Evolutionary conservation across 2,113 vertebrate genomes (phyloP).

Genomic region (Scopus umbretta): DNA sequence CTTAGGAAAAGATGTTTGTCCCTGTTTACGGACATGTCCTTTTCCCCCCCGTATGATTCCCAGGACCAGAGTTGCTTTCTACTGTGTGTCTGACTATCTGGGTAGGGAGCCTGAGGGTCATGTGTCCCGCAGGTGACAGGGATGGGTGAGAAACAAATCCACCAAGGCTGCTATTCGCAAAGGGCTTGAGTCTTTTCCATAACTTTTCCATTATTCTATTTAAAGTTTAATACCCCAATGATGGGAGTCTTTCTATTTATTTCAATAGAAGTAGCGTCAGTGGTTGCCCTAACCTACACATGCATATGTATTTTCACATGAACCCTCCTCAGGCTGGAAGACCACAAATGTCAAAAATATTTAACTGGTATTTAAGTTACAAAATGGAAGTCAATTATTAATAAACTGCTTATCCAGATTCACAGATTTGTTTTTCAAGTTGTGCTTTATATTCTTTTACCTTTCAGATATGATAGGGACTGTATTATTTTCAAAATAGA

Average conservation of each 20-base stretch:
- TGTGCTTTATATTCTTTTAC: not conserved
- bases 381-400: not conserved
- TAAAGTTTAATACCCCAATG: not conserved
- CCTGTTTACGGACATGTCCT: conserved; percentile 67
- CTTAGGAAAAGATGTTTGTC: conserved; percentile 72
- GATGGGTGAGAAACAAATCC: conserved; percentile 61
- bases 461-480: not conserved
- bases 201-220: conserved; percentile 19
- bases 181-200: not conserved
- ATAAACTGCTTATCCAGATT: not conserved
- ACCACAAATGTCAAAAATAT: not conserved
- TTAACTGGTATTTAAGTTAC: not conserved
- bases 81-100: conserved; percentile 63
- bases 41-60: conserved; percentile 66
- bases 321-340: not conserved
- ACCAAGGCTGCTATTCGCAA: not conserved
- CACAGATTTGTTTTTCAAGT: not conserved
- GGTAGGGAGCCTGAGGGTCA: not conserved
- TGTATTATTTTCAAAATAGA: not conserved
- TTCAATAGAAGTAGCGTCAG: not conserved
- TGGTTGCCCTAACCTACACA: not conserved
- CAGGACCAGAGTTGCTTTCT: conserved; percentile 72
- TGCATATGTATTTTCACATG: not conserved
- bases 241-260: not conserved
- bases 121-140: conserved; percentile 14